These are phyloP conservation scores for Clitarchus hookeri DNA, from an alignment of 2,888 invertebrate species.

Conservation along the genomic window DNA sequence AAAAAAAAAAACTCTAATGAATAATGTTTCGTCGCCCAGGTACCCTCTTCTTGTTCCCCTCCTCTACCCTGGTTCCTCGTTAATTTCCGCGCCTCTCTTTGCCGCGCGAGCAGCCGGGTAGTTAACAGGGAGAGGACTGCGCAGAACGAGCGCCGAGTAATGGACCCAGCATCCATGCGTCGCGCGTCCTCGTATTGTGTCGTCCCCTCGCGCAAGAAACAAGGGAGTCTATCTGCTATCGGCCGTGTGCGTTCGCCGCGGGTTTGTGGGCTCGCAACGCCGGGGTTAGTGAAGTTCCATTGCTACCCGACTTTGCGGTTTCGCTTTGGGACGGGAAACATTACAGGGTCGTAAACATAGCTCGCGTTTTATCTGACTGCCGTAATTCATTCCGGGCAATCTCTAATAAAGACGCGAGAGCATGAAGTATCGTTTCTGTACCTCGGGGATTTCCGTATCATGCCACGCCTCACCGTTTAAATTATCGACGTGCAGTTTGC, in stretches of 20 bases:
- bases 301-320: background rate
- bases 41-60: too few species aligned
- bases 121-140: background rate
- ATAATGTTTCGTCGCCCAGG: too few species aligned
- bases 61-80: background rate
- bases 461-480: too few species aligned
- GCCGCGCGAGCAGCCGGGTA: background rate
- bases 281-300: background rate
- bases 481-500: too few species aligned
- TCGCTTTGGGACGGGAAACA: background rate
- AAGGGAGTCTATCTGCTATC: background rate
- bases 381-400: too few species aligned
- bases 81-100: background rate
- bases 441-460: too few species aligned
- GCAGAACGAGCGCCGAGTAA: background rate
- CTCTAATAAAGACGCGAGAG: too few species aligned
- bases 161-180: background rate
- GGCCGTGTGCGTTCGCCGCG: background rate
- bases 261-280: too few species aligned
- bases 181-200: background rate
- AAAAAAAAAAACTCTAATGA: too few species aligned
- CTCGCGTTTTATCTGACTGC: background rate
- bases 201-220: background rate
- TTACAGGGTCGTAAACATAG: background rate
- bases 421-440: too few species aligned